Percentiles rank a stretch among this genome's conserved stretches.
Conservation (phyloP, 2,888 invertebrate genomes). For the Meliscaeva auricollis region DNA sequence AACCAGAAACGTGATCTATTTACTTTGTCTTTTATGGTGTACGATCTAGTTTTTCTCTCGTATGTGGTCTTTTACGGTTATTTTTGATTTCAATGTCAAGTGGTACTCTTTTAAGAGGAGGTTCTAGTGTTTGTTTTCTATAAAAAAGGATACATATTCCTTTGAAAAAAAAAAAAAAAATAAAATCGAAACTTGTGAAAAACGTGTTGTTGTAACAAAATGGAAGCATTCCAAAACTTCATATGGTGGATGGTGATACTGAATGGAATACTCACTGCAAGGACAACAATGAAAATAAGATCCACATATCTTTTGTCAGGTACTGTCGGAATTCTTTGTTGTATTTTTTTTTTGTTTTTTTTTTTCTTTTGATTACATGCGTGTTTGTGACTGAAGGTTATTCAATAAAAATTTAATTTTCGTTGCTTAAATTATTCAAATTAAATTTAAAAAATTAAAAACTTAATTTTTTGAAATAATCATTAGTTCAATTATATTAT, state of each 20-base stretch:
- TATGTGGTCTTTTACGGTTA: constrained; percentile 17
- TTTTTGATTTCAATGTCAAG: constrained; percentile 70
- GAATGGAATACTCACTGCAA: constrained; percentile 81
- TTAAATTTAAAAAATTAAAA: no score
- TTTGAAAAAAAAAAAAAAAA: constrained; percentile 21
- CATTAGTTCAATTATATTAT: no score
- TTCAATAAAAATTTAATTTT: neutral
- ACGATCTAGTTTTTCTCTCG: neutral
- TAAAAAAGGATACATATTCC: constrained; percentile 37
- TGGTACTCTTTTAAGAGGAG: constrained; percentile 41
- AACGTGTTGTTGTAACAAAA: constrained; percentile 71
- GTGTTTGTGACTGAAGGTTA: neutral
- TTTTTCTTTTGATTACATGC: constrained; percentile 1
- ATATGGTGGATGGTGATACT: constrained; percentile 81
- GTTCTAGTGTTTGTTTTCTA: constrained; percentile 28
- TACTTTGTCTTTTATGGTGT: constrained; percentile 1
- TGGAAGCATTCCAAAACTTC: constrained; percentile 82
- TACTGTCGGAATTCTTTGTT: constrained; percentile 31
- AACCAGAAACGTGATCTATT: neutral
- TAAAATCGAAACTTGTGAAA: constrained; percentile 21
- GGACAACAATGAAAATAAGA: constrained; percentile 63
- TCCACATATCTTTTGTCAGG: constrained; percentile 48
- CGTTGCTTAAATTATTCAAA: no score
- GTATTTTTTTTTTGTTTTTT: constrained; percentile 5
- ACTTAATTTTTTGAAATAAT: no score